Conservation (phyloP, 2,888 invertebrate species). For the Drosophila paramelanica region DNA sequence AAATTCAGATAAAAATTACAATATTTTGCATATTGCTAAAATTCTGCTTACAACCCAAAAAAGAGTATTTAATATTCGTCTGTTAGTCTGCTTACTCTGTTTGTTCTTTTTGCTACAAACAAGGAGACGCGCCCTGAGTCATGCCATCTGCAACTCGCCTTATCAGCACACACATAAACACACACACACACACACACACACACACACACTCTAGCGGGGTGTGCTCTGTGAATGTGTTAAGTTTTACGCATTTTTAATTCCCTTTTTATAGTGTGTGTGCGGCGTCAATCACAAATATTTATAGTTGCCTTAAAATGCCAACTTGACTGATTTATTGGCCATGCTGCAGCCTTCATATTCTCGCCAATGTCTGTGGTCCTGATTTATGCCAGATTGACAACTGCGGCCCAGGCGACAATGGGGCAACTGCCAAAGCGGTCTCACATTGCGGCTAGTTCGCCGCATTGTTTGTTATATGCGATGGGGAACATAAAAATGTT, state of each 20-base stretch:
- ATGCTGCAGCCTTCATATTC: slow-evolving; percentile 19
- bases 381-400: slow-evolving; percentile 67
- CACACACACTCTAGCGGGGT: slow-evolving; percentile 11
- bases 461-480: slow-evolving; percentile 5
- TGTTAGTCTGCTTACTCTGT: accelerated
- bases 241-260: slow-evolving; percentile 70
- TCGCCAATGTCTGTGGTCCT: slow-evolving; percentile 43
- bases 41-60: no score
- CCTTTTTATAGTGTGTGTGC: slow-evolving; percentile 55
- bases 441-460: no score
- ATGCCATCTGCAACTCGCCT: slow-evolving; percentile 44
- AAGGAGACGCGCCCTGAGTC: slow-evolving; percentile 19
- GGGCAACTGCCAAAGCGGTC: slow-evolving; percentile 1
- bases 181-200: not conserved
- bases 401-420: slow-evolving; percentile 22
- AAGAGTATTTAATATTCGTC: slow-evolving; percentile 5
- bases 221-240: slow-evolving; percentile 49
- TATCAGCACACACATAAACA: slow-evolving; percentile 35
- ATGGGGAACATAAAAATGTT: slow-evolving; percentile 10
- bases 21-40: no score
- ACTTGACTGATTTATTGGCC: slow-evolving; percentile 62
- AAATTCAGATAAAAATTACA: no score
- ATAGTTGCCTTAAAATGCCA: slow-evolving; percentile 54
- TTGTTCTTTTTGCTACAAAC: not conserved
- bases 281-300: slow-evolving; percentile 69